phyloP scores from a whole-genome alignment of 2,888 invertebrate genomes.

The Lissonota sp. region DNA sequence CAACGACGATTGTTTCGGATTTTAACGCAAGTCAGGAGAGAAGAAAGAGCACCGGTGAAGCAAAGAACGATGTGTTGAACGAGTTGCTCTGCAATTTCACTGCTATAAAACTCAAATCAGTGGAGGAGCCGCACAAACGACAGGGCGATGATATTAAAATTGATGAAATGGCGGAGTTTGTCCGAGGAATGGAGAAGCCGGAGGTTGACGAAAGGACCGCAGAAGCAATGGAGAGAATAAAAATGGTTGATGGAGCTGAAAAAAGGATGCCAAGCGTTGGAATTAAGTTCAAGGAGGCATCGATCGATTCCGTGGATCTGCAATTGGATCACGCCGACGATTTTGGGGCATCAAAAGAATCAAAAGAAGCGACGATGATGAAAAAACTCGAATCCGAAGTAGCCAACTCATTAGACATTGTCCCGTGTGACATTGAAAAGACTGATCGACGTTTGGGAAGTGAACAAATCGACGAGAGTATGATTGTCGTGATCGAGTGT shows the following conservation, averaged over 20 bases:
- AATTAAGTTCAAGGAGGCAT: constrained; percentile 59
- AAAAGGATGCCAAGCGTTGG: constrained; percentile 47
- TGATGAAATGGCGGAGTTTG: constrained; percentile 42
- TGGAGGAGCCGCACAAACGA: constrained; percentile 64
- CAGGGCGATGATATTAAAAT: constrained; percentile 27
- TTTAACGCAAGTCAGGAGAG: constrained; percentile 26
- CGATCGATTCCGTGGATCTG: constrained; percentile 30
- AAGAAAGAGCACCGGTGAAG: constrained; percentile 71
- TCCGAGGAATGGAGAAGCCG: constrained; percentile 58
- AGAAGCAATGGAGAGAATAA: constrained; percentile 33
- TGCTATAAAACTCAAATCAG: constrained; percentile 77
- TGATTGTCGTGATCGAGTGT: constrained; percentile 29
- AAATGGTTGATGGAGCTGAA: constrained; percentile 33
- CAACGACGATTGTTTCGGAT: constrained; percentile 34
- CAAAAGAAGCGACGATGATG: constrained; percentile 31
- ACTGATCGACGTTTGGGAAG: constrained; percentile 61
- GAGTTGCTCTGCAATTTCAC: constrained; percentile 79
- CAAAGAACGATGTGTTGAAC: constrained; percentile 77
- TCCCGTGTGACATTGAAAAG: constrained; percentile 62
- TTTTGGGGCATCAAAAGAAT: constrained; percentile 22
- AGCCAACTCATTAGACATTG: constrained; percentile 42
- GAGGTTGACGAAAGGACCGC: constrained; percentile 11
- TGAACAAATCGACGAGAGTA: constrained; percentile 31
- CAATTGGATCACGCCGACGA: constrained; percentile 5
- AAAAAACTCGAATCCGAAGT: constrained; percentile 12